Percentiles rank a stretch among this genome's conserved stretches.
Conservation (phyloP, 2,797 vertebrate genomes). For the Lutjanus argentimaculatus region DNA sequence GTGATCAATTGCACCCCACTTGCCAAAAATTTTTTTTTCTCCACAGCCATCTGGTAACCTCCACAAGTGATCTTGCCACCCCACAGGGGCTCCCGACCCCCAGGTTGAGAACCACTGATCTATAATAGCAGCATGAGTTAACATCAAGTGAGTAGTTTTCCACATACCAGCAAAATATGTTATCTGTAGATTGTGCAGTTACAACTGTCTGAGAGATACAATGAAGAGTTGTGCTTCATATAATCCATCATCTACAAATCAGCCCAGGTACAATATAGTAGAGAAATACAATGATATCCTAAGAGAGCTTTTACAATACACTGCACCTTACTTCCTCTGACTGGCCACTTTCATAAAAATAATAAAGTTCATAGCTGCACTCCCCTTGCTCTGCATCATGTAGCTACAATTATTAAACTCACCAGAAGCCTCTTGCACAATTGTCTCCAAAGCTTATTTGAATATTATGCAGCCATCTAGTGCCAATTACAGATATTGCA, state of each 20-base stretch:
- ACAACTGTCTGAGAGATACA: slow-evolving; percentile 69
- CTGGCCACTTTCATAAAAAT: slow-evolving; percentile 64
- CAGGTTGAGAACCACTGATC: no score
- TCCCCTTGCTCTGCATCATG: slow-evolving; percentile 47
- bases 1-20: no score
- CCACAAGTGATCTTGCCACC: no score
- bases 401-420: slow-evolving; percentile 61
- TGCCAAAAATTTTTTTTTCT: no score
- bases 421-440: slow-evolving; percentile 64
- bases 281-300: slow-evolving; percentile 57
- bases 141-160: slow-evolving; percentile 41
- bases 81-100: no score
- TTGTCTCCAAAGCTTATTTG: slow-evolving; percentile 75
- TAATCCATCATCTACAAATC: slow-evolving; percentile 78
- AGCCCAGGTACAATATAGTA: slow-evolving; percentile 61
- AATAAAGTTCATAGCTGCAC: slow-evolving; percentile 69
- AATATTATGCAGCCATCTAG: slow-evolving; percentile 91
- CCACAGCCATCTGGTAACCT: no score
- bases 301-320: slow-evolving; percentile 55
- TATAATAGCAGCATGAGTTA: slow-evolving; percentile 55
- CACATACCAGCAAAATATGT: slow-evolving; percentile 54
- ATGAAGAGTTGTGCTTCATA: slow-evolving; percentile 86
- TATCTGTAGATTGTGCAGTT: slow-evolving; percentile 71
- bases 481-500: slow-evolving; percentile 89
- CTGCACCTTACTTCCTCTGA: slow-evolving; percentile 47